Evolutionary conservation across 2,113 vertebrate species (phyloP).

Genomic region (Ornithorhynchus anatinus): DNA sequence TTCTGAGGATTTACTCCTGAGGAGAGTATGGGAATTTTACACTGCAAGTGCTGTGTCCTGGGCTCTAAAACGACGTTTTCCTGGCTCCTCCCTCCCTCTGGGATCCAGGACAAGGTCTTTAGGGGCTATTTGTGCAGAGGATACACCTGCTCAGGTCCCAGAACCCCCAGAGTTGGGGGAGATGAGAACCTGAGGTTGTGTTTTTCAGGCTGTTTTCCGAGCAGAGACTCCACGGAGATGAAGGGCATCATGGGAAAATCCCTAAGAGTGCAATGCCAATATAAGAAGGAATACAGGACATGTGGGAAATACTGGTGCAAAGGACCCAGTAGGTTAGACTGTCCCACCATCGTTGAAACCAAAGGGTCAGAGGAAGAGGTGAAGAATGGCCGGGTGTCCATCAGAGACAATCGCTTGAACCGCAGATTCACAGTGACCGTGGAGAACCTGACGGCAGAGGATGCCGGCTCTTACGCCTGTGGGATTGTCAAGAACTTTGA

Average conservation of each 20-base stretch:
- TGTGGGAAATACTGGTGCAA: slow-evolving; percentile 47
- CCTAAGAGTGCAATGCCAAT: slow-evolving; percentile 12
- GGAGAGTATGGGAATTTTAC: too few relatives aligned
- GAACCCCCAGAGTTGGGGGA: neutral
- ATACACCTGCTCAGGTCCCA: too few relatives aligned
- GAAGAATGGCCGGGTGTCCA: neutral
- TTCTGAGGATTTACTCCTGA: too few relatives aligned
- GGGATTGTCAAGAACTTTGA: neutral
- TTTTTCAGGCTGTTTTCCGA: slow-evolving; percentile 39
- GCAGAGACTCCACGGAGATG: neutral
- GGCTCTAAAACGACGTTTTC: too few relatives aligned
- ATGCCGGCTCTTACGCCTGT: slow-evolving; percentile 33
- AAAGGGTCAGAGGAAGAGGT: fast-evolving
- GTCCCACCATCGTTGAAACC: neutral
- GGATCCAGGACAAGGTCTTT: too few relatives aligned
- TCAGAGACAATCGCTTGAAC: neutral
- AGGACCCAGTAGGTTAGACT: fast-evolving
- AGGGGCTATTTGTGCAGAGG: too few relatives aligned
- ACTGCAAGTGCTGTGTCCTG: neutral
- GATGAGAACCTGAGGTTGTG: neutral
- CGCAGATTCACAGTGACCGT: slow-evolving; percentile 27
- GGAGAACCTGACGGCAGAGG: neutral
- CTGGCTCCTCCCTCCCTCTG: neutral
- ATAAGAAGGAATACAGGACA: neutral
- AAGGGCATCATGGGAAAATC: neutral